Percentiles rank a stretch among this genome's conserved stretches.
These are phyloP conservation scores for Andricus quercusramuli DNA, from an alignment of 2,888 invertebrate genomes.

Conservation along the genomic window DNA sequence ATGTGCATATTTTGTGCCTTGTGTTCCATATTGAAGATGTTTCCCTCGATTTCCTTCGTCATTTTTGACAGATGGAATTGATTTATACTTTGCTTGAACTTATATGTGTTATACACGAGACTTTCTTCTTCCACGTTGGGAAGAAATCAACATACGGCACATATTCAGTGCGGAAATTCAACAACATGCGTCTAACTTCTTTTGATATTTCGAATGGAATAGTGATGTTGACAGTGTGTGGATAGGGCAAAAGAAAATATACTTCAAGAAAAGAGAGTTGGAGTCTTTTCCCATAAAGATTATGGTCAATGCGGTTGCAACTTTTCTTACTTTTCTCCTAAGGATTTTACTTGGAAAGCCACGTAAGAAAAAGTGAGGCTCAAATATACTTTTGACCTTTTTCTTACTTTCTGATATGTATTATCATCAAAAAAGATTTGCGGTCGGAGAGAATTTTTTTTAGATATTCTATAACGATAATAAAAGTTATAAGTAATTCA, in stretches of 20 bases:
- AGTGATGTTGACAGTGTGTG: background rate
- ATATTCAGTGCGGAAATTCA: constrained; percentile 15
- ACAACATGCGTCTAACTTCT: constrained; percentile 17
- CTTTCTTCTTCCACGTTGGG: background rate
- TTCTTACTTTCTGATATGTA: background rate
- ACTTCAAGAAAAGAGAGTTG: background rate
- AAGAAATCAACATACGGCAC: background rate
- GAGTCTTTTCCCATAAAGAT: constrained; percentile 1
- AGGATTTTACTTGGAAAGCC: background rate
- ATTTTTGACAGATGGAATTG: constrained; percentile 1
- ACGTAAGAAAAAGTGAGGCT: background rate
- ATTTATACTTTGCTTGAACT: constrained; percentile 31
- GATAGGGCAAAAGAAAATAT: constrained; percentile 1
- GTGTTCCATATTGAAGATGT: background rate
- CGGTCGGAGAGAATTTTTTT: too few species aligned
- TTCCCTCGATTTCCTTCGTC: background rate
- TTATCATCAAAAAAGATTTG: too few species aligned
- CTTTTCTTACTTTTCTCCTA: background rate
- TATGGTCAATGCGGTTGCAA: background rate
- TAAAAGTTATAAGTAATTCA: too few species aligned
- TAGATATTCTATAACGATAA: too few species aligned
- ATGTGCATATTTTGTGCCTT: background rate
- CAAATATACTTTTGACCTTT: background rate
- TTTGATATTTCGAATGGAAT: constrained; percentile 12
- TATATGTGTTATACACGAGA: constrained; percentile 15